Conservation (phyloP, 1,140 invertebrate species). For the Conus ventricosus region DNA sequence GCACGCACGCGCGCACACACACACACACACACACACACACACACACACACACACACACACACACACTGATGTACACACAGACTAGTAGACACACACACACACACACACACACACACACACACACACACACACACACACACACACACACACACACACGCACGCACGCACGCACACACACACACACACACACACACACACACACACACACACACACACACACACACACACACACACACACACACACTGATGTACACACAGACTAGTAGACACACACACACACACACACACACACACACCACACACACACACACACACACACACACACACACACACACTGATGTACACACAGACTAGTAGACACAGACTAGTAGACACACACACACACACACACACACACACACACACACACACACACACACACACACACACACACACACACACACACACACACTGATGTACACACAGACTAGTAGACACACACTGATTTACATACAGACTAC, state of each 20-base stretch:
- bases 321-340: not conserved
- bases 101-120: constrained; percentile 32
- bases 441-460: constrained; percentile 17
- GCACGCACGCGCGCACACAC: no score
- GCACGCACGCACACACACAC: not conserved
- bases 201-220: not conserved
- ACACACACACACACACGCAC: not conserved
- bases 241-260: no score
- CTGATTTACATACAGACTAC: not conserved
- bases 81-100: constrained; percentile 18
- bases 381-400: constrained; percentile 24
- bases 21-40: not conserved
- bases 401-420: constrained; percentile 24
- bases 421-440: constrained; percentile 32
- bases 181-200: not conserved
- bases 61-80: no score
- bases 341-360: not conserved
- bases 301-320: not conserved
- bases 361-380: constrained; percentile 1
- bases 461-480: not conserved
- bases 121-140: constrained; percentile 5
- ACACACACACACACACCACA: not conserved
- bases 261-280: no score
- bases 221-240: no score
- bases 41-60: constrained; percentile 30